A percentile compares a stretch with the other conserved stretches of the same genome.
These are phyloP conservation scores for Copidosoma floridanum DNA, from an alignment of 1,140 invertebrate genomes.

Conservation along the genomic window DNA sequence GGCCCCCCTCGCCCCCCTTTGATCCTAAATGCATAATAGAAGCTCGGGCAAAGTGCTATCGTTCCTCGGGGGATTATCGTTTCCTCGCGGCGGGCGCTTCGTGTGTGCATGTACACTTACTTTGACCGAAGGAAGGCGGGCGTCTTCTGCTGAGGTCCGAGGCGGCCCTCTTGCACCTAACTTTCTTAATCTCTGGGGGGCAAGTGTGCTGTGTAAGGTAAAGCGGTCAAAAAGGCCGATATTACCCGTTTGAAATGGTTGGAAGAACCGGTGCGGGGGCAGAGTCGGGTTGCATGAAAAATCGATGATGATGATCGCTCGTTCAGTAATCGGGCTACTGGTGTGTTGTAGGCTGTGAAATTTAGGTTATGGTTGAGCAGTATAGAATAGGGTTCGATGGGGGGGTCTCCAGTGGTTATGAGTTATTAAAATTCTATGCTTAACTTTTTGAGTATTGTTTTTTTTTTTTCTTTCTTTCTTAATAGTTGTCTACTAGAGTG, in stretches of 20 bases:
- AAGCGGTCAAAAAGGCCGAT: too few relatives aligned
- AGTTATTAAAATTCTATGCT: too few relatives aligned
- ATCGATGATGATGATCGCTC: slow-evolving; percentile 6
- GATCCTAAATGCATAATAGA: slow-evolving; percentile 21
- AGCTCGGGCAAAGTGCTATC: slow-evolving; percentile 2
- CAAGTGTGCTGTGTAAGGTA: not conserved
- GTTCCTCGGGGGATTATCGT: slow-evolving; percentile 4
- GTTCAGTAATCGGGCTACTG: too few relatives aligned
- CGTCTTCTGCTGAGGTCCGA: not conserved
- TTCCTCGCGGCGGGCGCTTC: slow-evolving; percentile 11
- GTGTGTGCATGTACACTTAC: not conserved
- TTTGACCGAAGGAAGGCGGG: too few relatives aligned
- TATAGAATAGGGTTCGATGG: too few relatives aligned
- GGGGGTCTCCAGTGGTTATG: too few relatives aligned
- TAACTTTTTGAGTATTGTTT: too few relatives aligned
- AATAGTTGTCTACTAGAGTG: not conserved
- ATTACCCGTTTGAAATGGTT: not conserved
- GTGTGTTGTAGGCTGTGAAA: too few relatives aligned
- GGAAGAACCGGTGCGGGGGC: not conserved
- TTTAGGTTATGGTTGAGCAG: too few relatives aligned
- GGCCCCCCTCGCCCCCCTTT: not conserved
- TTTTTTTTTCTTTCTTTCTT: not conserved
- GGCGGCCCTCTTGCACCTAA: too few relatives aligned
- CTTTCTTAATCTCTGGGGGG: too few relatives aligned
- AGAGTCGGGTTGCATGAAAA: not conserved